Conservation (phyloP, 1,140 invertebrate species). For the Globodera ellingtonae region DNA sequence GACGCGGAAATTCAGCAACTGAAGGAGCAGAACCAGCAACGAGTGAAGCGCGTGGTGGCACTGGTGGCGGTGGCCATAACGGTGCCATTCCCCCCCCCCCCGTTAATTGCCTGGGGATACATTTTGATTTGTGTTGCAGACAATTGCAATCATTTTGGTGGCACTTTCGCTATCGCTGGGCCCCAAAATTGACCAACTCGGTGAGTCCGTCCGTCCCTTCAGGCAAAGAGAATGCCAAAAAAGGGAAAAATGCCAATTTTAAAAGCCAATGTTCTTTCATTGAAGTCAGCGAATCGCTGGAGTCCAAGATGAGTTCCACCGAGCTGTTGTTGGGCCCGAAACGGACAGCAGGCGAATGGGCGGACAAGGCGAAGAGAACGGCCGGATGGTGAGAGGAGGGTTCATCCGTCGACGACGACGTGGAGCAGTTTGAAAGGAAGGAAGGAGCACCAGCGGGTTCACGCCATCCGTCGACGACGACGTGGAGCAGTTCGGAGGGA, state of each 20-base stretch:
- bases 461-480: neutral
- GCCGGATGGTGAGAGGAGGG: no score
- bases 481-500: neutral
- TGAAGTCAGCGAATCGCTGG: constrained; percentile 56
- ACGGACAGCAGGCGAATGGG: neutral
- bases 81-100: neutral
- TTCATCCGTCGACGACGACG: neutral
- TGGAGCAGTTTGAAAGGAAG: neutral
- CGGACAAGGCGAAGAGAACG: no score
- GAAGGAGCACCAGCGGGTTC: neutral
- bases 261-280: constrained; percentile 15
- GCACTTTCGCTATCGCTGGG: constrained; percentile 53
- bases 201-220: constrained; percentile 27
- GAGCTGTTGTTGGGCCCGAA: constrained; percentile 50
- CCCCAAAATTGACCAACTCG: constrained; percentile 55
- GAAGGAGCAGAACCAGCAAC: constrained; percentile 56
- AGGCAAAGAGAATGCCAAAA: neutral
- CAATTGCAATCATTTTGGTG: constrained; percentile 41
- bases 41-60: constrained; percentile 46
- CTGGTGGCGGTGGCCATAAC: constrained; percentile 8
- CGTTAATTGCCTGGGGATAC: neutral
- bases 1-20: constrained; percentile 52
- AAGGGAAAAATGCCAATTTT: constrained; percentile 8
- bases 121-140: neutral
- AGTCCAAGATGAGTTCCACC: constrained; percentile 47